Percentiles rank a stretch among this genome's conserved stretches.
These are phyloP conservation scores for Balearica regulorum DNA, from an alignment of 2,797 vertebrate species.

Conservation along the genomic window DNA sequence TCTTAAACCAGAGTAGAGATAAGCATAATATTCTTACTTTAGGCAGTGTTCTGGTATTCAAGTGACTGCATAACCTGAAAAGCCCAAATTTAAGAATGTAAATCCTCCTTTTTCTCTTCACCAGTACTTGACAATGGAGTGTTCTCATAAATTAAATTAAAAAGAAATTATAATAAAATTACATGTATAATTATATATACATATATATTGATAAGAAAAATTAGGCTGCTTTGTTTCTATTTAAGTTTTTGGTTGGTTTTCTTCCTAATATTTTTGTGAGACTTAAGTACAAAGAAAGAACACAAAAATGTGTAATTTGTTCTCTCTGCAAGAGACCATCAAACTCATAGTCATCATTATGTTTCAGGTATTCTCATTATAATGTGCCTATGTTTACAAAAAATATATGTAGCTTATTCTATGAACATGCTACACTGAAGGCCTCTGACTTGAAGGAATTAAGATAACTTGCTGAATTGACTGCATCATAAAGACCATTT, in stretches of 20 bases:
- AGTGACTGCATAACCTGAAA: not conserved
- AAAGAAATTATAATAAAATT: not conserved
- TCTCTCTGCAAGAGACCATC: not conserved
- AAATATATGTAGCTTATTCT: not conserved
- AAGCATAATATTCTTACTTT: not conserved
- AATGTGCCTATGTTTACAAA: not conserved
- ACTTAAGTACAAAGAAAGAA: not conserved
- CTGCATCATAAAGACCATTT: not conserved
- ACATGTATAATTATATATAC: not conserved
- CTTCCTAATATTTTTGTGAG: not conserved
- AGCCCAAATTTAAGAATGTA: not conserved
- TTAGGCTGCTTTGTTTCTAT: not conserved
- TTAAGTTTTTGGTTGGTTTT: not conserved
- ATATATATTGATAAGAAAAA: not conserved
- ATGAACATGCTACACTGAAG: not conserved
- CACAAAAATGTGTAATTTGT: not conserved
- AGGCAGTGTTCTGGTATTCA: not conserved
- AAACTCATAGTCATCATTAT: not conserved
- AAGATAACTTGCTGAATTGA: not conserved
- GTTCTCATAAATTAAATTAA: not conserved
- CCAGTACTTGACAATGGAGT: not conserved
- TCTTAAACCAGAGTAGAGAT: not conserved
- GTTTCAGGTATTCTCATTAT: not conserved
- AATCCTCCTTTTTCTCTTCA: not conserved
- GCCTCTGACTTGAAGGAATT: not conserved